Conservation (phyloP, 2,888 invertebrate species). For the Hypomecis punctinalis region DNA sequence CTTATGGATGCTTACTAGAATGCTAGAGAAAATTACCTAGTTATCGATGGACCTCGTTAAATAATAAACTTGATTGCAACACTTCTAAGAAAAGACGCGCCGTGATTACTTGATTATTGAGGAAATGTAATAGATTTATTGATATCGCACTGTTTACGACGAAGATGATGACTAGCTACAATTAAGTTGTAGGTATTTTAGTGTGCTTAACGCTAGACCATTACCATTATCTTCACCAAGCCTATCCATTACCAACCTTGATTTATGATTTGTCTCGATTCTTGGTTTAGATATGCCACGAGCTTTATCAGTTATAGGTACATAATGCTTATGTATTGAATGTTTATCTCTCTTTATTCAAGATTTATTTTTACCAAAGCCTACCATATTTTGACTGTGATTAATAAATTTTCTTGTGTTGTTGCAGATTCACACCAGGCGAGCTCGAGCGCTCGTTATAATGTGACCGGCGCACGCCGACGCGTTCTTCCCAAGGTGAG, state of each 20-base stretch:
- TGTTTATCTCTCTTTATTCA: too few species aligned
- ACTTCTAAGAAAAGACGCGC: slow-evolving; percentile 29
- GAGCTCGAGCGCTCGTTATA: slow-evolving; percentile 72
- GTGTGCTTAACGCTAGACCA: background rate
- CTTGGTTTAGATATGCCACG: too few species aligned
- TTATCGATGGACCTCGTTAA: slow-evolving; percentile 27
- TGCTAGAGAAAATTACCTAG: slow-evolving; percentile 41
- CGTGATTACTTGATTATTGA: slow-evolving; percentile 29
- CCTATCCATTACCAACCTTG: too few species aligned
- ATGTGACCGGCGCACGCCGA: slow-evolving; percentile 80
- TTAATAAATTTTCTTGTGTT: slow-evolving; percentile 37
- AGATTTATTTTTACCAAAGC: background rate
- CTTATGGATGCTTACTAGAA: slow-evolving; percentile 38
- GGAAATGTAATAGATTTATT: slow-evolving; percentile 32
- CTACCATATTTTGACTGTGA: background rate
- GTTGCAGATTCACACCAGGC: slow-evolving; percentile 69
- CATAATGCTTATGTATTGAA: too few species aligned
- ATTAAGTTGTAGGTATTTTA: background rate
- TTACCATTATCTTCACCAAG: too few species aligned
- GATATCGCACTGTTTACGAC: slow-evolving; percentile 8
- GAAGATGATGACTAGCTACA: background rate
- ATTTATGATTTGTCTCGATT: too few species aligned
- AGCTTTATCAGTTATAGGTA: too few species aligned
- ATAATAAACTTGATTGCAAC: slow-evolving; percentile 19
- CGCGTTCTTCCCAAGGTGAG: slow-evolving; percentile 78